Conservation (phyloP, 2,888 invertebrate genomes). For the Synergus laeviventris region DNA sequence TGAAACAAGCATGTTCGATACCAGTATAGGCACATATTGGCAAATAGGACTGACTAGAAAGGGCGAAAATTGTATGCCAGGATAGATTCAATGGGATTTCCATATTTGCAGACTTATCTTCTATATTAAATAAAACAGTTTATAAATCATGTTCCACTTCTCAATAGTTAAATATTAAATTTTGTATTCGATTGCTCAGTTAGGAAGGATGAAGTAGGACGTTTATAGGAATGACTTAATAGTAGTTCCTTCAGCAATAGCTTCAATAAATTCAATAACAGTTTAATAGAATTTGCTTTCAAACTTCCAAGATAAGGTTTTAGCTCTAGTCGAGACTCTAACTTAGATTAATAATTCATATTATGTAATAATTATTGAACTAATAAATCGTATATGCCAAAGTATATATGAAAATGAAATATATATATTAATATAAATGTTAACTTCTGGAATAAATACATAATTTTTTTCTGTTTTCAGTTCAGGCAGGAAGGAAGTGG, state of each 20-base stretch:
- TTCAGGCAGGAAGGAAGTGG: not conserved
- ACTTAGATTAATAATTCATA: not conserved
- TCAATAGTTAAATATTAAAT: conserved; percentile 35
- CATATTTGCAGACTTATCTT: conserved; percentile 43
- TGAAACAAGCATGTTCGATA: conserved; percentile 21
- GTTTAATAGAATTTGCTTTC: conserved; percentile 18
- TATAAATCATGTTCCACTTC: conserved; percentile 34
- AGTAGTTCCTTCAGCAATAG: not conserved
- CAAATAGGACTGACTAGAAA: conserved; percentile 33
- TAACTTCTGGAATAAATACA: not conserved
- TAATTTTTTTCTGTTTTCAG: not conserved
- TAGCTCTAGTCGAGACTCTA: not conserved
- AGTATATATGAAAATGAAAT: too few relatives aligned
- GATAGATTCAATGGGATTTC: conserved; percentile 34
- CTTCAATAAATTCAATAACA: conserved; percentile 19
- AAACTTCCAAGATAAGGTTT: not conserved
- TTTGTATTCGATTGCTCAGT: not conserved
- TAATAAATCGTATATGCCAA: not conserved
- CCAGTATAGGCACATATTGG: conserved; percentile 45
- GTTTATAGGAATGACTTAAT: conserved; percentile 20
- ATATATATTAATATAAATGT: too few relatives aligned
- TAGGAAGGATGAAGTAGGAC: conserved; percentile 37
- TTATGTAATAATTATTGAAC: not conserved
- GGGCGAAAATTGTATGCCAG: conserved; percentile 41
- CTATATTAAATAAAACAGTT: conserved; percentile 21